Evolutionary conservation across 2,888 invertebrate species (phyloP).

Genomic region (Netelia inedita): DNA sequence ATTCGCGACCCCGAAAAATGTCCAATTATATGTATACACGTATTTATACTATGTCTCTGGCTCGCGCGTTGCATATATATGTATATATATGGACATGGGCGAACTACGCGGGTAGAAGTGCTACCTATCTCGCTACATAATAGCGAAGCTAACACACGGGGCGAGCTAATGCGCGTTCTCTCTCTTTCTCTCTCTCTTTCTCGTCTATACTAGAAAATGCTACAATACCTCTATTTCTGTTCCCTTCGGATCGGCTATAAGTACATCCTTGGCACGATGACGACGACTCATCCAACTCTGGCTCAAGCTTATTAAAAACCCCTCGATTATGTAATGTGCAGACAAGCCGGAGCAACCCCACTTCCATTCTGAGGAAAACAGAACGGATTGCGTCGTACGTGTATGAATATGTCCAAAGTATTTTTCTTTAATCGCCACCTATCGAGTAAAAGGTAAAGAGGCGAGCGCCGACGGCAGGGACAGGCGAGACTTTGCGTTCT

Average conservation of each 20-base stretch:
- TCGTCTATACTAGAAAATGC: conserved; percentile 70
- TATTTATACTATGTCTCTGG: not conserved
- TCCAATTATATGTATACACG: not conserved
- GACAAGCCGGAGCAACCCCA: conserved; percentile 18
- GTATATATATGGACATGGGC: not conserved
- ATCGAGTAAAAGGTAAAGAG: not conserved
- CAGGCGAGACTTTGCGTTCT: not conserved
- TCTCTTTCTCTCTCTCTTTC: conserved; percentile 6
- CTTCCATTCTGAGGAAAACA: conserved; percentile 59
- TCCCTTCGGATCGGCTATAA: conserved; percentile 71
- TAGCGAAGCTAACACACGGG: conserved; percentile 39
- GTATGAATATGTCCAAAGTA: not conserved
- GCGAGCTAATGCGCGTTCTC: conserved; percentile 33
- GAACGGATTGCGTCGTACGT: not conserved
- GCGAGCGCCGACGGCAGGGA: not conserved
- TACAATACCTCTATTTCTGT: conserved; percentile 77
- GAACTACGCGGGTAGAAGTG: too few relatives aligned
- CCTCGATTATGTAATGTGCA: conserved; percentile 70
- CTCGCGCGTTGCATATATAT: not conserved
- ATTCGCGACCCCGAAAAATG: not conserved
- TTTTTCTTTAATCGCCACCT: not conserved
- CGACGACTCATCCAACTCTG: conserved; percentile 70
- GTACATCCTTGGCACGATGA: conserved; percentile 74
- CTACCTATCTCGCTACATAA: not conserved
- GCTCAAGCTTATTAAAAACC: conserved; percentile 75